Evolutionary conservation across 2,888 invertebrate genomes (phyloP).

Genomic region (Synanthedon vespiformis): DNA sequence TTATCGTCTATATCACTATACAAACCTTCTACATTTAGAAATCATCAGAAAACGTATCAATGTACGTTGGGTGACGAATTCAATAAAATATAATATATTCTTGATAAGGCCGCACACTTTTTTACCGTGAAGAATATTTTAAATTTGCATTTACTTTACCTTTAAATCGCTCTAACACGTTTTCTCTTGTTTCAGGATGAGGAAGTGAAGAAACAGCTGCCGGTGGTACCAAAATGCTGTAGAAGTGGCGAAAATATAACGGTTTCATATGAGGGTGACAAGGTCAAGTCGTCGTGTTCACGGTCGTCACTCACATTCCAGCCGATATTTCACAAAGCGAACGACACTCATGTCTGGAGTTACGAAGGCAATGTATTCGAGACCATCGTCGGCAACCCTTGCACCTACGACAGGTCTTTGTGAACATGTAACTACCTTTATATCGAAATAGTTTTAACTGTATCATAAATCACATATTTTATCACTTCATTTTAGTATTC

Average conservation of each 20-base stretch:
- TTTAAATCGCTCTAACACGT: too few species aligned
- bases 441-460: neutral
- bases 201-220: constrained; percentile 43
- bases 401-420: constrained; percentile 61
- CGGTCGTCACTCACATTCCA: constrained; percentile 53
- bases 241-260: constrained; percentile 60
- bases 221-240: constrained; percentile 66
- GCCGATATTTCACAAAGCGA: constrained; percentile 64
- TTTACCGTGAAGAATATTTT: neutral
- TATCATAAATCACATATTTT: too few species aligned
- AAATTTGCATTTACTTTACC: neutral
- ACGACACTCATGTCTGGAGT: constrained; percentile 57
- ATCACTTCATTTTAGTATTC: too few species aligned
- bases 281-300: constrained; percentile 35
- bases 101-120: too few species aligned
- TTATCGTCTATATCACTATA: too few species aligned
- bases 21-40: too few species aligned
- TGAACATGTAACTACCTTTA: constrained; percentile 7
- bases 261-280: constrained; percentile 32
- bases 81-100: too few species aligned
- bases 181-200: constrained; percentile 28
- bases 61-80: too few species aligned
- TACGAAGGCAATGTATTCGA: constrained; percentile 60
- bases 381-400: constrained; percentile 70
- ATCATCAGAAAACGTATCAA: too few species aligned